Conservation (phyloP, 2,888 invertebrate genomes). For the Melipona beecheii region DNA sequence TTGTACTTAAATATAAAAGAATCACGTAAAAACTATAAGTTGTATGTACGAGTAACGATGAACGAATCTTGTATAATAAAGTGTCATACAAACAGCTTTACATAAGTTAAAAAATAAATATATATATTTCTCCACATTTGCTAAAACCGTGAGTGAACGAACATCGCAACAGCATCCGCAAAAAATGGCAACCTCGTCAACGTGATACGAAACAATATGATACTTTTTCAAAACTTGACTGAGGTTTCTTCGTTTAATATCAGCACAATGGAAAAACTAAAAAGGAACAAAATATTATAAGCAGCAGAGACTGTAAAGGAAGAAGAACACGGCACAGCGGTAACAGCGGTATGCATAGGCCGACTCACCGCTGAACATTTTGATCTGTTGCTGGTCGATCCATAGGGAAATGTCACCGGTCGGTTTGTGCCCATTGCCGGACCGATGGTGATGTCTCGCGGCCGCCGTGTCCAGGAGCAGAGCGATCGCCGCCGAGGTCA, state of each 20-base stretch:
- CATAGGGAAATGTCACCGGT: conserved; percentile 91
- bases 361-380: conserved; percentile 93
- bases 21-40: not conserved
- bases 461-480: conserved; percentile 73
- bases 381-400: conserved; percentile 96
- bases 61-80: not conserved
- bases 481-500: conserved; percentile 75
- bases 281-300: not conserved
- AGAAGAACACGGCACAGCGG: not conserved
- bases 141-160: not conserved
- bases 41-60: not conserved
- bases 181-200: not conserved
- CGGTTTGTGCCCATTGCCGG: conserved; percentile 79
- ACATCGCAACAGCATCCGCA: not conserved
- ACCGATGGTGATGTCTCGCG: conserved; percentile 78
- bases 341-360: conserved; percentile 1
- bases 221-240: not conserved
- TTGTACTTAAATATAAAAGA: not conserved
- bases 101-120: not conserved
- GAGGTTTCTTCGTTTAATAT: not conserved
- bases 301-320: not conserved
- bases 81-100: not conserved
- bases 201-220: not conserved
- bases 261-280: not conserved
- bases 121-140: not conserved